phyloP scores from a whole-genome alignment of 2,888 invertebrate species.

The Thecophora atra region DNA sequence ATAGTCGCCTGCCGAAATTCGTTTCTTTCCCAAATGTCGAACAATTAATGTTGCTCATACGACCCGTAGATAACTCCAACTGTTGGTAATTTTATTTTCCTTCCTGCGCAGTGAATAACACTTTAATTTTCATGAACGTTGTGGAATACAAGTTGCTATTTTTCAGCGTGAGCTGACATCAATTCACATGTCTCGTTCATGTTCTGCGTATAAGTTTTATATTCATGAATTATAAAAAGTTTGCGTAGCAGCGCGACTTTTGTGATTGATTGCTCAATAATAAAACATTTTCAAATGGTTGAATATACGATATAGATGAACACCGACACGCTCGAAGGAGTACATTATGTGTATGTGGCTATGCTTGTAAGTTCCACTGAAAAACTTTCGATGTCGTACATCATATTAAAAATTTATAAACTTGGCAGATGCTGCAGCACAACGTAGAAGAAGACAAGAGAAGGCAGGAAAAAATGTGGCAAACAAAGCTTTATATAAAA shows the following conservation, averaged over 20 bases:
- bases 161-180: too few relatives aligned
- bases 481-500: not conserved
- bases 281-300: not conserved
- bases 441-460: not conserved
- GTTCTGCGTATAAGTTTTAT: conserved; percentile 23
- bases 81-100: not conserved
- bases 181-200: not conserved
- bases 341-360: conserved; percentile 5
- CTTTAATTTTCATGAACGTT: conserved; percentile 18
- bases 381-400: conserved; percentile 17
- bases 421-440: conserved; percentile 24
- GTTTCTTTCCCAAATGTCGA: too few relatives aligned
- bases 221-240: conserved; percentile 32
- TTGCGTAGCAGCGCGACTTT: not conserved
- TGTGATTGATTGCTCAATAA: conserved; percentile 11
- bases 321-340: not conserved
- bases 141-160: too few relatives aligned
- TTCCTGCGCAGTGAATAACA: conserved; percentile 12
- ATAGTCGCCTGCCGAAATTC: too few relatives aligned
- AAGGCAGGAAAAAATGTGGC: not conserved
- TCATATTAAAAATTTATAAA: conserved; percentile 31
- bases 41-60: conserved; percentile 15
- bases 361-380: conserved; percentile 1
- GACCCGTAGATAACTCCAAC: not conserved
- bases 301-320: conserved; percentile 20